A percentile compares a stretch with the other conserved stretches of the same genome.
These are phyloP conservation scores for Cataglyphis livida DNA, from an alignment of 2,888 invertebrate genomes.

Conservation along the genomic window DNA sequence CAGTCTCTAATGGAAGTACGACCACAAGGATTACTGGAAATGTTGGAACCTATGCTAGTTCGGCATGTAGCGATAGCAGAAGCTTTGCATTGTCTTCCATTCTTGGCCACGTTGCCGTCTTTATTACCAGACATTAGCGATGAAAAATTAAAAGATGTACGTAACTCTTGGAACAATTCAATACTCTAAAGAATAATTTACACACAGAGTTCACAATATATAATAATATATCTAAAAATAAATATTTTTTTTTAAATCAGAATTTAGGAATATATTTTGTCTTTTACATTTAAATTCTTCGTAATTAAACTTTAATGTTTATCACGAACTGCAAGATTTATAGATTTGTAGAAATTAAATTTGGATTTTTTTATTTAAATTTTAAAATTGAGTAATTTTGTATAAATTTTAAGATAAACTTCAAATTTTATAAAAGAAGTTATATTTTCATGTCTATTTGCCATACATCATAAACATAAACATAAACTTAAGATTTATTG, in stretches of 20 bases:
- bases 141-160: constrained; percentile 87
- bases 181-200: not conserved
- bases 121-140: constrained; percentile 87
- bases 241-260: not conserved
- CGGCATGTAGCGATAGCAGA: constrained; percentile 91
- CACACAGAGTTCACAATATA: not conserved
- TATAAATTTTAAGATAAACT: not conserved
- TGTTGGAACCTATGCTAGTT: constrained; percentile 90
- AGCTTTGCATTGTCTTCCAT: constrained; percentile 92
- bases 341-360: not conserved
- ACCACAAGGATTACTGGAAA: constrained; percentile 89
- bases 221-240: not conserved
- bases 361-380: not conserved
- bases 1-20: constrained; percentile 92
- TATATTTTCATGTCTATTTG: not conserved
- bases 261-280: too few species aligned
- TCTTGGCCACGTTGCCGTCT: constrained; percentile 87
- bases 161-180: constrained; percentile 31
- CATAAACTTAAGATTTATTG: constrained; percentile 3
- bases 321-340: not conserved
- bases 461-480: not conserved
- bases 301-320: too few species aligned
- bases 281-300: too few species aligned
- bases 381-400: not conserved
- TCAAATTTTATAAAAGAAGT: not conserved